These are phyloP conservation scores for Melieria omissa DNA, from an alignment of 2,888 invertebrate species.

Conservation along the genomic window DNA sequence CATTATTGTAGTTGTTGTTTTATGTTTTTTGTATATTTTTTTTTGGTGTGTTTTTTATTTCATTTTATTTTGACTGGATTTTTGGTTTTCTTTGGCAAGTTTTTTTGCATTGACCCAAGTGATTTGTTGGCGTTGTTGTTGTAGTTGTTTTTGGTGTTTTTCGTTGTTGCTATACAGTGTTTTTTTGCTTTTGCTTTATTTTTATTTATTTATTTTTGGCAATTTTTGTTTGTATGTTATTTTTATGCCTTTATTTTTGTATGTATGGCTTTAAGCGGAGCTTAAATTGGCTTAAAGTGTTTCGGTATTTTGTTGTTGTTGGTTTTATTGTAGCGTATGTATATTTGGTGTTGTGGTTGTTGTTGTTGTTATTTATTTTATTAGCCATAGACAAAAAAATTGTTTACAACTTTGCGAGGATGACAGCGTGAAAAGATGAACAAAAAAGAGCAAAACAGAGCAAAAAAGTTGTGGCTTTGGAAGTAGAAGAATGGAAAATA, in stretches of 20 bases:
- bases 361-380: conserved; percentile 7
- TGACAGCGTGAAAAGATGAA: conserved; percentile 18
- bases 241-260: conserved; percentile 17
- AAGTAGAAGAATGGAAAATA: not conserved
- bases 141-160: not conserved
- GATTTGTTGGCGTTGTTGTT: not conserved
- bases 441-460: too few relatives aligned
- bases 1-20: not conserved
- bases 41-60: not conserved
- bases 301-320: not conserved
- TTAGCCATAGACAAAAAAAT: conserved; percentile 24
- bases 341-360: conserved; percentile 21
- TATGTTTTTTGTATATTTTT: not conserved
- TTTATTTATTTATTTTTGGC: not conserved
- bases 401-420: conserved; percentile 31
- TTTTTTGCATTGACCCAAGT: not conserved
- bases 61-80: conserved; percentile 5
- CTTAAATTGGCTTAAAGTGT: conserved; percentile 44
- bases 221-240: conserved; percentile 31
- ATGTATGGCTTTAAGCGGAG: conserved; percentile 42
- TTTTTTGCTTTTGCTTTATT: not conserved
- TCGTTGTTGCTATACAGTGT: not conserved
- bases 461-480: not conserved
- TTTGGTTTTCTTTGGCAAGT: not conserved
- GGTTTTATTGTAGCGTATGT: not conserved